phyloP scores from a whole-genome alignment of 2,888 invertebrate genomes.

The Pandemis heparana region DNA sequence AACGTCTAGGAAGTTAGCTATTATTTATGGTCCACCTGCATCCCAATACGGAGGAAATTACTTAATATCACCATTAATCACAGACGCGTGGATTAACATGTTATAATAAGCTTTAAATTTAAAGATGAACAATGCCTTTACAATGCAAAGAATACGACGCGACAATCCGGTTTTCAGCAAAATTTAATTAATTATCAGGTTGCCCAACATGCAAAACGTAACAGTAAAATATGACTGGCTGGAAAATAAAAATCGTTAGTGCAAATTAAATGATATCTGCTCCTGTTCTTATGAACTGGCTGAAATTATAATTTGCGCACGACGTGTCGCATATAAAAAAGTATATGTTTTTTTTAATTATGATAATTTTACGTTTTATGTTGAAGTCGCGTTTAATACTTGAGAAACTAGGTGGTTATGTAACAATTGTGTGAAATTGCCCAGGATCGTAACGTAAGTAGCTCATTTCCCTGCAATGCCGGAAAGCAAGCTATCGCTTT shows the following conservation, averaged over 20 bases:
- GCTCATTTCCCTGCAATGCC: slow-evolving; percentile 41
- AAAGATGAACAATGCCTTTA: slow-evolving; percentile 17
- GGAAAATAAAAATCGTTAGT: background rate
- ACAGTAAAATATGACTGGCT: slow-evolving; percentile 26
- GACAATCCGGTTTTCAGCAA: slow-evolving; percentile 14
- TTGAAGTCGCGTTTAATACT: slow-evolving; percentile 3
- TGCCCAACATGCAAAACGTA: slow-evolving; percentile 30
- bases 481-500: slow-evolving; percentile 37
- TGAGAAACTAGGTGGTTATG: slow-evolving; percentile 30
- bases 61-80: slow-evolving; percentile 24
- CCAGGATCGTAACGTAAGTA: slow-evolving; percentile 36
- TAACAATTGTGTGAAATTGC: slow-evolving; percentile 34
- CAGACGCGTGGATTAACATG: slow-evolving; percentile 1
- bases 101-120: slow-evolving; percentile 19
- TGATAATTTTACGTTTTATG: slow-evolving; percentile 14
- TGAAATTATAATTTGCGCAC: background rate
- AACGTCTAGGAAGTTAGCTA: slow-evolving; percentile 25
- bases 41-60: slow-evolving; percentile 24
- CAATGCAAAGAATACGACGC: slow-evolving; percentile 24
- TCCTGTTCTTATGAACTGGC: background rate
- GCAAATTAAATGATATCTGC: background rate
- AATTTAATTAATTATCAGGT: slow-evolving; percentile 34
- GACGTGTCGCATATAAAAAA: slow-evolving; percentile 1
- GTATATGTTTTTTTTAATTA: slow-evolving; percentile 19
- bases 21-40: slow-evolving; percentile 33